Evolutionary conservation across 1,140 invertebrate genomes (phyloP), one percentile per base, ranked within the genome.

Genomic region (Dolichoris vasculosae): DNA sequence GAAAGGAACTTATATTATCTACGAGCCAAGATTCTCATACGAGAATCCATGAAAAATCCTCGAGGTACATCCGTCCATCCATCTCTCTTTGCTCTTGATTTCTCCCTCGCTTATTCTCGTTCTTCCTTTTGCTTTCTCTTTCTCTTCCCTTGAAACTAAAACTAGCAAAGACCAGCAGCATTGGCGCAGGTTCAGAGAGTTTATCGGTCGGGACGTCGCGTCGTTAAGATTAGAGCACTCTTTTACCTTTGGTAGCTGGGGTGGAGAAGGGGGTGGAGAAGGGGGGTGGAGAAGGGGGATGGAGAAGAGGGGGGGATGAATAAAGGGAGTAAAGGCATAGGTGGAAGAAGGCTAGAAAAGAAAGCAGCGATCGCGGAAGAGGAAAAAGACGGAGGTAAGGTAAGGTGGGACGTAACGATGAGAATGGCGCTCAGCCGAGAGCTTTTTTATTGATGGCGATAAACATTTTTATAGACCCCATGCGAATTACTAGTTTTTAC

Each of bases 401-500:
- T 35, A 51, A 64, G 82, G 46, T 35, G 82, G 86, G 55, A 35
- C 86, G 82, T 32, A 87, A 59, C 83, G 81, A 77, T 79, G 83
- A 87, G 86, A 78, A 85, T 87, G 85, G 84, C 88, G 86, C 83
- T 77, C 86, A 84, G 82, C 87, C 88, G 86, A 89, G 87, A 87
- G 90, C 86, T 87, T 90, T 90, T 93, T 93, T 92, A 92, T 92
- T 91, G 90, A 90, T 87, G 88, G 87, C 88, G 90, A 92, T 92
- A 92, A 91, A 93, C 91, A 92, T 90, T 93, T 93, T 93, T 92
- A 93, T 93, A 87, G 89, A 90, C 88, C 90, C 89, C 90, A 89
- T 89, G 91, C 88, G 92, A 92, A 93, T 92, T 90, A 91, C 91
- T 89, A 89, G 88, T 90, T 91, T 93, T 92, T 91, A 92, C 88